Conservation (phyloP, 2,888 invertebrate species). For the Ametastegia equiseti region DNA sequence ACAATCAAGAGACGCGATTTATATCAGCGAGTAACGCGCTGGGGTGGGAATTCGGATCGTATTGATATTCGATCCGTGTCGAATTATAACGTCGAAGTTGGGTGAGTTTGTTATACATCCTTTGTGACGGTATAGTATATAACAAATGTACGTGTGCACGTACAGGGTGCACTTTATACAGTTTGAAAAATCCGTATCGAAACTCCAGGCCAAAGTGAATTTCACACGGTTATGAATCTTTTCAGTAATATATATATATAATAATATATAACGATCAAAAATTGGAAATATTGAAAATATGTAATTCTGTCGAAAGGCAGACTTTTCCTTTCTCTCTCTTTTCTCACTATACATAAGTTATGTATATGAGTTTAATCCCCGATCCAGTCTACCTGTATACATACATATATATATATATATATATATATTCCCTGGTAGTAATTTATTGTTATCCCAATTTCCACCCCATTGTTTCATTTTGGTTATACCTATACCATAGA, state of each 20-base stretch:
- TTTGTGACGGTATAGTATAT: not conserved
- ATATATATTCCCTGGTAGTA: no score
- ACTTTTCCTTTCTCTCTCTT: no score
- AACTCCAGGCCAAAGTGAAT: not conserved
- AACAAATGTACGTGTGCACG: no score
- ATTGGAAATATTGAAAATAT: no score
- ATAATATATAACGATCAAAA: not conserved
- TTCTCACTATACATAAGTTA: no score
- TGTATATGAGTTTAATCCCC: no score
- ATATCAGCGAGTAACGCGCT: not conserved
- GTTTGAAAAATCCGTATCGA: not conserved
- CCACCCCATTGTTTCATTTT: not conserved
- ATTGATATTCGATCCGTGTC: constrained; percentile 8
- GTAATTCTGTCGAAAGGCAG: no score
- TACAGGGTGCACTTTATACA: not conserved
- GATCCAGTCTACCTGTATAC: no score
- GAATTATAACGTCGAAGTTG: not conserved
- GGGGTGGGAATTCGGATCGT: not conserved
- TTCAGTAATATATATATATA: not conserved
- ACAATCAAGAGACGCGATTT: not conserved
- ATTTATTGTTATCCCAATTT: not conserved
- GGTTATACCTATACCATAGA: not conserved
- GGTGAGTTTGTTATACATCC: not conserved
- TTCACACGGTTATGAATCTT: not conserved
- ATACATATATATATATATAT: no score